A percentile compares a stretch with the other conserved stretches of the same genome.
Conservation (phyloP, 2,797 vertebrate genomes). For the Cyprinella venusta region DNA sequence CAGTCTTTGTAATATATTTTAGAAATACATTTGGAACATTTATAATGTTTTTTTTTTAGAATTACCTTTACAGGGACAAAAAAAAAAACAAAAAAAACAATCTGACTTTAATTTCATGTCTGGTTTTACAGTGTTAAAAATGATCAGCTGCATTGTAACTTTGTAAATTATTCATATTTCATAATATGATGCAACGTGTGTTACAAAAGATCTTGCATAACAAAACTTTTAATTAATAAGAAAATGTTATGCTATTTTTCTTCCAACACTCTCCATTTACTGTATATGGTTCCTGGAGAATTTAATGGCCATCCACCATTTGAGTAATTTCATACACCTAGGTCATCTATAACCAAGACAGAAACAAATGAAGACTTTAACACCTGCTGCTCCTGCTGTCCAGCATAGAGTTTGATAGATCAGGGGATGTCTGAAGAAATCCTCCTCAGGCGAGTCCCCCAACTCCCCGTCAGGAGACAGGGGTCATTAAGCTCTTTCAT, state of each 20-base stretch:
- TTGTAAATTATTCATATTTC: not conserved
- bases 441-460: slow-evolving; percentile 3
- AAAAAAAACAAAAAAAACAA: no score
- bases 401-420: slow-evolving; percentile 42
- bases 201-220: not conserved
- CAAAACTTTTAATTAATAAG: slow-evolving; percentile 1
- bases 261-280: slow-evolving; percentile 16
- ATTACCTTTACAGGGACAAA: no score
- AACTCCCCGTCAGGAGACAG: slow-evolving; percentile 29
- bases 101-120: not conserved
- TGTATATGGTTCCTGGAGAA: not conserved
- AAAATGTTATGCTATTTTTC: not conserved
- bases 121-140: not conserved
- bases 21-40: no score
- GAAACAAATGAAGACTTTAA: slow-evolving; percentile 38
- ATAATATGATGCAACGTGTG: not conserved
- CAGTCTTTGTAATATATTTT: no score
- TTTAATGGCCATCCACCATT: slow-evolving; percentile 22
- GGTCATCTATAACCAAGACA: slow-evolving; percentile 30
- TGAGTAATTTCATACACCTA: slow-evolving; percentile 31
- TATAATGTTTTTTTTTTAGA: no score
- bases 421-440: slow-evolving; percentile 25
- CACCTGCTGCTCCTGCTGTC: slow-evolving; percentile 44
- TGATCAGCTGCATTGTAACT: not conserved
- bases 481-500: slow-evolving; percentile 41